Conservation (phyloP, 2,888 invertebrate genomes). For the Aphodius sticticus region DNA sequence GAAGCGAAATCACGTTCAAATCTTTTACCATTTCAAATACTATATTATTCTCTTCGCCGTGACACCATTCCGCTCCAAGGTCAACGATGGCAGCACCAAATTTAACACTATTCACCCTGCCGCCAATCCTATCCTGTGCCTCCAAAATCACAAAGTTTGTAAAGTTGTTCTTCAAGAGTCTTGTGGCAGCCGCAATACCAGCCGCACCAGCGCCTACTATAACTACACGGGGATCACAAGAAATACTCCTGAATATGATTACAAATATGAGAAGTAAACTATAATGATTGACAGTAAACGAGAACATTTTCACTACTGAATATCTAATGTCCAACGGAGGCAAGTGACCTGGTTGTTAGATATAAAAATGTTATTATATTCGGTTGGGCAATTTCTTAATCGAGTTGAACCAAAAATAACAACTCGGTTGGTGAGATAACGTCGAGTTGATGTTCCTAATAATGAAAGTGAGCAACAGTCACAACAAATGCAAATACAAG, state of each 20-base stretch:
- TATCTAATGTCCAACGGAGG: background rate
- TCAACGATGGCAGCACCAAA: conserved; percentile 47
- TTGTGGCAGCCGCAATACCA: conserved; percentile 64
- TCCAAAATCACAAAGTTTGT: conserved; percentile 61
- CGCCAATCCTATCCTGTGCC: conserved; percentile 57
- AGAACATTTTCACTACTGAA: background rate
- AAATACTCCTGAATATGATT: background rate
- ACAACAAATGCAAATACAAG: too few relatives aligned
- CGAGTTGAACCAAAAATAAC: too few relatives aligned
- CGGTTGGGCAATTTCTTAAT: too few relatives aligned
- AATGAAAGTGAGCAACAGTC: too few relatives aligned
- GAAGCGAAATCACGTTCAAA: conserved; percentile 45
- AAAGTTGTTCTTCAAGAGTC: conserved; percentile 60
- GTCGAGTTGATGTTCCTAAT: too few relatives aligned
- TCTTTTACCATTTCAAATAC: conserved; percentile 55
- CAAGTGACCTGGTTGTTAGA: too few relatives aligned
- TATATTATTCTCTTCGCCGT: conserved; percentile 51
- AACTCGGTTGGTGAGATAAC: too few relatives aligned
- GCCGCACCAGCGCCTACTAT: conserved; percentile 68
- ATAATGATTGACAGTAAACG: background rate
- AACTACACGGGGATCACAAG: conserved; percentile 45
- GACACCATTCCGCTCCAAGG: conserved; percentile 58
- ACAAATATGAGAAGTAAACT: background rate
- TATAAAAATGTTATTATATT: too few relatives aligned
- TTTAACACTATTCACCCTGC: conserved; percentile 48